Evolutionary conservation across 1,140 invertebrate genomes (phyloP), one percentile per base, ranked within the genome.

Genomic region (Drosophila dunni): DNA sequence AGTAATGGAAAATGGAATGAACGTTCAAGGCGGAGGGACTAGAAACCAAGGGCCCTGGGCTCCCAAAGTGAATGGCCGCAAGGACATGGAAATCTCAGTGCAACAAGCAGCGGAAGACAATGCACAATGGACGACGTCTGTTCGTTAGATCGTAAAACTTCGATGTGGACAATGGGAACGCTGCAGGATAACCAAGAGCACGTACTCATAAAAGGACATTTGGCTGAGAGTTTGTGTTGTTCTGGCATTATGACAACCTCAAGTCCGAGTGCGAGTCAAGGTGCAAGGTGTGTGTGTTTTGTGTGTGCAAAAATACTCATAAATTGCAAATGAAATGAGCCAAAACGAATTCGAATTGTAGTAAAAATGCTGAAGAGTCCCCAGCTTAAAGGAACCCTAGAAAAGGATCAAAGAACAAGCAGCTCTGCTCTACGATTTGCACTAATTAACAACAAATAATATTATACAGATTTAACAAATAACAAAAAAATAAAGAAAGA

Each of bases 311-410:
- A 46, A 60, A 48, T 40, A 75, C 75, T 78, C 84, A 88, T 91
- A 91, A 91, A 91, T 91, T 91, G 89, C 89, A 91, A 91, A 91
- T 83, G 73, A 91, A 91, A 91, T 91, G 89, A 91, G 89, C 81
- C 89, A 91, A 80, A 89, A 60, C 89, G 84, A 91, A 91, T 91
- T 70, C 33, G 45, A 73, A 68, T 72, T 13, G 17, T 40, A 46
- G n/a, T 46, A 50, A 64, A 38, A 40, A 29, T 29, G 24, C 5
- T 42, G 29, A 20, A 42, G 15, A 61, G 51, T 51, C 17, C 7
- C 20, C 15, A 44, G 36, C 13, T 36, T 24, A 5, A 44, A 57
- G 65, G 17, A 20, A n/a, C 15, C 58, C 65, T 0, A 29, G 24
- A 15, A 85, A 62, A 48, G 58, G 54, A 60, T 73, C 45, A 24